Conservation (phyloP, 2,888 invertebrate species). For the Pseudoips prasinana region DNA sequence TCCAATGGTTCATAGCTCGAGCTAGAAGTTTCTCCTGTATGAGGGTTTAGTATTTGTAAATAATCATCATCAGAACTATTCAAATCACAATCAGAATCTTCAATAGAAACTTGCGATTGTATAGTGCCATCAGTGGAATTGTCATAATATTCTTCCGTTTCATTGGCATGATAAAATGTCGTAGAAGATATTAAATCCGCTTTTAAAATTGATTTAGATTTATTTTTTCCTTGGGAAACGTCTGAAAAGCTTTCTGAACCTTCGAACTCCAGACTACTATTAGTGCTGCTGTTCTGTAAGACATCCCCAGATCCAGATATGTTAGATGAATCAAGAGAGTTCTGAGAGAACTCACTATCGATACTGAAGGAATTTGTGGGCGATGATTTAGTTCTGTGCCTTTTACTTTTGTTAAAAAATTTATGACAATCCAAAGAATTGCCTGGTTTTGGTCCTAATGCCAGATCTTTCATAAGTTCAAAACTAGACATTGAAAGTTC, state of each 20-base stretch:
- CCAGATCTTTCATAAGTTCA: constrained; percentile 42
- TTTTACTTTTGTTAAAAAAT: constrained; percentile 41
- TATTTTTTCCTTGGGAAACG: too few relatives aligned
- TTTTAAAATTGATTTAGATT: too few relatives aligned
- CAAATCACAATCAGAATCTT: constrained; percentile 46
- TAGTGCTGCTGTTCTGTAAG: constrained; percentile 9
- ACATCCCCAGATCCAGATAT: constrained; percentile 24
- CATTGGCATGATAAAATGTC: too few relatives aligned
- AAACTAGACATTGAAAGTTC: constrained; percentile 38
- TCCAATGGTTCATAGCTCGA: constrained; percentile 71
- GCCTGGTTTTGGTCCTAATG: constrained; percentile 31
- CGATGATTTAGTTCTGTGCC: constrained; percentile 62
- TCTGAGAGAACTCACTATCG: constrained; percentile 50
- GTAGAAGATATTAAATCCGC: too few relatives aligned
- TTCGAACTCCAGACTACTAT: constrained; percentile 3
- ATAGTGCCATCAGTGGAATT: too few relatives aligned
- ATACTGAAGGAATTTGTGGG: constrained; percentile 49
- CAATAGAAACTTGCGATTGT: constrained; percentile 49
- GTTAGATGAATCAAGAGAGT: constrained; percentile 20
- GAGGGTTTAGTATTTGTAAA: constrained; percentile 56
- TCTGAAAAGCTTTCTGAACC: too few relatives aligned
- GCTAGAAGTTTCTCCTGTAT: constrained; percentile 28
- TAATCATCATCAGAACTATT: constrained; percentile 71
- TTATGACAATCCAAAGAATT: constrained; percentile 34
- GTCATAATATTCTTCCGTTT: too few relatives aligned